Base-by-base conservation (phyloP, 2,888 invertebrate genomes). In the Stenolophus ochropezus region DNA sequence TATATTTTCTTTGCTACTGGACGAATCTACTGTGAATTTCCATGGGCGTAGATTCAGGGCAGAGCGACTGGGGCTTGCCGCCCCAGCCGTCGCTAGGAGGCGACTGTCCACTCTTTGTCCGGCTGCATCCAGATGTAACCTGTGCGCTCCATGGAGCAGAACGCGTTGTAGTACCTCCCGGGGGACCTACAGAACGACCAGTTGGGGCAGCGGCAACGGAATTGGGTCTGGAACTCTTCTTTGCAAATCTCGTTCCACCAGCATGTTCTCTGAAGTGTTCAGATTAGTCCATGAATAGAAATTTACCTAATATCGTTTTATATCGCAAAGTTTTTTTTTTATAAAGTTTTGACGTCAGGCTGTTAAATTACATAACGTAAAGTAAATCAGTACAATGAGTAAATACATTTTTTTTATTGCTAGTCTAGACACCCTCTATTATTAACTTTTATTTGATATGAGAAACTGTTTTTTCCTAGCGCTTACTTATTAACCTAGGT, bases 161-260 rank as follows among this genome's bases (percentile, higher is more conserved):
- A 94, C 3, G 97, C 97, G 87, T 97, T 96, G 90, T 97, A 97
- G 89, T 97, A 97, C 83, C 94, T 92, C 23, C 97, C 97, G 2
- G 96, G 96, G 85, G 94, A 96, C 88, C 96, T 92, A 90, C 97
- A 97, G 88, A 94, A 97, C 0, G 96, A 96, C 94, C 95, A 96
- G 83, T 94, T 93, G 0, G 97, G 97, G 86, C 97, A 97, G 87
- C 95, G 94, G 90, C 97, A 97, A 82, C 96, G 92, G 89, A 97
- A 97, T 85, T 95, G 91, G 84, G 92, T 94, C 89, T 96, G 96
- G 87, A 97, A 97, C 89, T 97, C 97, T 88, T 96, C 96, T 87
- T 97, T 97, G 90, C 97, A 97, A 16, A 96, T 94, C 91, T 97
- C 97, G 89, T 96, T 97, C 95, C 96, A 96, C 96, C 96, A 97